Evolutionary conservation across 2,113 vertebrate genomes (phyloP), one percentile per base, ranked within the genome.

Genomic region (Gallinago undulata): DNA sequence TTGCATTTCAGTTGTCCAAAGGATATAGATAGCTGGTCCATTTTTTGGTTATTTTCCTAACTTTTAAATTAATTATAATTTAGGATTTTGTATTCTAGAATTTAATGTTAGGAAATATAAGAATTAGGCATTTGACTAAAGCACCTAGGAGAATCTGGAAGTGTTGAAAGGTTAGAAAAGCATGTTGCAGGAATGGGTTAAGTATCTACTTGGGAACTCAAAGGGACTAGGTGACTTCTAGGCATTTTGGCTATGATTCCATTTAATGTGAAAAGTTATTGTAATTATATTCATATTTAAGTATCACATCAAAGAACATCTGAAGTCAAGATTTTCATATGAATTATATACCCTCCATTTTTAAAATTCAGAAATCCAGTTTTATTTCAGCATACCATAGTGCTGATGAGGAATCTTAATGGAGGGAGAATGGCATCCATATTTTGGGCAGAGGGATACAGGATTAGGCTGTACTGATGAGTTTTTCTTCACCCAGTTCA

Each of bases 1-100:
- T 30, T 68, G 7, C 4, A 1, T 63, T 84, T 80, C 7, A 2
- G 8, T 33, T 48, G 4, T 19, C 16, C 30, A 39, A 33, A 41
- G 31, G 25, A 35, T 21, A 6, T 13, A 9, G n/a, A 7, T 8
- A n/a, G 7, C 6, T 25, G 2, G 30, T 62, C 9, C 3, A 2
- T n/a, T 39, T 33, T 22, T 18, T 41, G 4, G 8, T 17, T 50
- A 7, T 2, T 56, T 76, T 59, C 21, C 9, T 25, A 59, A 33
- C 11, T 91, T 88, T 66, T 11, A 24, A 68, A 41, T 69, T 22
- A 77, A 17, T 37, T 56, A 10, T 18, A 33, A 3, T 43, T 64
- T 47, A 24, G 31, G 15, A 4, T 66, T 73, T 69, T 53, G 7
- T 35, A 12, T 28, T 60, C 11, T 31, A 30, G 28, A 64, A 35